These are phyloP conservation scores for Solenodon paradoxus DNA, from an alignment of 2,113 vertebrate genomes.

Conservation along the genomic window DNA sequence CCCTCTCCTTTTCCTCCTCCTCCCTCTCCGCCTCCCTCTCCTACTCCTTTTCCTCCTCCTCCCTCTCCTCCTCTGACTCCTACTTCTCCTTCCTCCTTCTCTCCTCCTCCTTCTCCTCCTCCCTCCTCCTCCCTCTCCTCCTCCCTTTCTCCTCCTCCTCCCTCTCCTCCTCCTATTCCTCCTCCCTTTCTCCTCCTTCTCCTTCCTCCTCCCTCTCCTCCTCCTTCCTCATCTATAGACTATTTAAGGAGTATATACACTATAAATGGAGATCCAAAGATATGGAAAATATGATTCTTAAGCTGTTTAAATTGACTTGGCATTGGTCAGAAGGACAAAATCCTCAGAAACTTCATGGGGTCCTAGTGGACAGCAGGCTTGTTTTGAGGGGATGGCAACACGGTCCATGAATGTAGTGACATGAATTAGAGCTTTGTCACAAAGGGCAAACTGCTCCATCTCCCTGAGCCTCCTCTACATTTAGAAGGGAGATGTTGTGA, in stretches of 20 bases:
- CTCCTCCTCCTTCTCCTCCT: neutral
- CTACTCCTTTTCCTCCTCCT: neutral
- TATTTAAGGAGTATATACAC: neutral
- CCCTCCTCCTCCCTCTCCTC: no score
- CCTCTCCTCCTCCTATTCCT: no score
- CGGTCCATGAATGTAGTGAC: neutral
- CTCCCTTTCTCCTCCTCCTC: neutral
- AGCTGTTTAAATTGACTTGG: neutral
- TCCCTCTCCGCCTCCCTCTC: no score
- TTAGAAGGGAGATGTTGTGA: neutral
- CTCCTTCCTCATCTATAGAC: neutral
- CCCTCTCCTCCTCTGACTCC: neutral
- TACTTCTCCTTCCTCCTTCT: neutral
- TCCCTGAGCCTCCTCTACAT: neutral
- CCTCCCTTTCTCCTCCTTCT: no score
- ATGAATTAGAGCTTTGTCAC: neutral
- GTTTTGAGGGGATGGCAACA: no score
- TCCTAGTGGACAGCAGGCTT: neutral
- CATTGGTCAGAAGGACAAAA: neutral
- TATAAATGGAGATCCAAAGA: neutral
- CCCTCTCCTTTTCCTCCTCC: neutral
- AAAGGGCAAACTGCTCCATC: no score
- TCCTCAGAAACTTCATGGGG: neutral
- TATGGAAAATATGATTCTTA: neutral
- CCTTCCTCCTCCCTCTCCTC: neutral